Evolutionary conservation across 1,140 invertebrate species (phyloP).

Genomic region (Drosophila paulistorum): DNA sequence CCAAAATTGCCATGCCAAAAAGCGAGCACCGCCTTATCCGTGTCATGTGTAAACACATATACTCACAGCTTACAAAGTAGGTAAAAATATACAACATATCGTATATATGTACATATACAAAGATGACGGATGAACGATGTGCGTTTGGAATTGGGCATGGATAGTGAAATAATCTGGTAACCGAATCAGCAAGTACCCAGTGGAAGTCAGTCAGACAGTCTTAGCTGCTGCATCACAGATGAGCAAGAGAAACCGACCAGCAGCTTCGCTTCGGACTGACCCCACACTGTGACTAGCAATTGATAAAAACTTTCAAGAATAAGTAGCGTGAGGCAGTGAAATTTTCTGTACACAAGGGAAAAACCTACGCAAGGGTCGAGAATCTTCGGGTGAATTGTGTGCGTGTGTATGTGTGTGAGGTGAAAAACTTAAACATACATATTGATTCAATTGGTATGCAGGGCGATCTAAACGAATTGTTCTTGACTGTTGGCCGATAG

Average conservation of each 20-base stretch:
- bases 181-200: conserved; percentile 22
- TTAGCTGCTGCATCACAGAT: conserved; percentile 58
- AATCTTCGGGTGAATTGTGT: conserved; percentile 28
- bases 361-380: conserved; percentile 48
- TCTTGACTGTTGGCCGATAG: conserved; percentile 94
- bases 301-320: conserved; percentile 61
- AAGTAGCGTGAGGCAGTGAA: conserved; percentile 48
- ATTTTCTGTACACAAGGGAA: conserved; percentile 62
- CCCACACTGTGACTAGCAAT: conserved; percentile 19
- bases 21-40: conserved; percentile 32
- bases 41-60: conserved; percentile 19
- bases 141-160: conserved; percentile 46
- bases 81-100: conserved; percentile 59
- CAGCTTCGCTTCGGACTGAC: conserved; percentile 48
- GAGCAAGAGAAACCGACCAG: conserved; percentile 65
- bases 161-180: conserved; percentile 38
- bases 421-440: conserved; percentile 69
- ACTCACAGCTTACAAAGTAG: conserved; percentile 58
- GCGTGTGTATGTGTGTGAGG: conserved; percentile 45
- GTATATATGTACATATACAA: background rate
- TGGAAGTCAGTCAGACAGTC: conserved; percentile 25
- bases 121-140: conserved; percentile 16
- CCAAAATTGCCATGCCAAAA: conserved; percentile 55
- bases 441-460: conserved; percentile 42
- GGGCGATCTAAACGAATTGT: conserved; percentile 90